Base-by-base conservation (phyloP, 2,113 vertebrate genomes). In the Ursus arctos region DNA sequence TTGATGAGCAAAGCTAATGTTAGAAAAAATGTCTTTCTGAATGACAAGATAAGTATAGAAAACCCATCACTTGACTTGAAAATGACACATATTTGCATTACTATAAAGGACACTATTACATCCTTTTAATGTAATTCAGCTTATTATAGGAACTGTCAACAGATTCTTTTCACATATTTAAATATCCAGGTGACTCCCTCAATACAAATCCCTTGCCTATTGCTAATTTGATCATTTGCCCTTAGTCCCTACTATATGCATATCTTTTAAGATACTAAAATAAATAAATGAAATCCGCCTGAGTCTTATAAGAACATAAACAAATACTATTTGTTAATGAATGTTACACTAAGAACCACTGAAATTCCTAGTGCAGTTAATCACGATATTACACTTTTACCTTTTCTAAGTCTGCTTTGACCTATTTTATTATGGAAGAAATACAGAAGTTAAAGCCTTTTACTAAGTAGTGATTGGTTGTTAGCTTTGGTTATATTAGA, bases 241-340 rank as follows among this genome's bases (percentile, higher is more conserved):
- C 47, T 92, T 55, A 47, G 74, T 94, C 95, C 71, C 97, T 69
- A 94, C 83, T 28, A 43, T 88, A 57, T 1, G 61, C n/a, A 92
- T 87, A 95, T 92, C 82, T 82, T 97, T 90, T 98, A 67, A 84
- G 96, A 97, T 83, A 96, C 95, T 97, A 43, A 94, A 92, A 94
- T 77, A 26, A 72, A 71, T 53, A 87, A 59, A 81, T 36, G 12
- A 81, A 91, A 79, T 67, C 21, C 14, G 61, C 83, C 53, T 61
- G n/a, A 80, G 61, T 88, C 69, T 40, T 57, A 1, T 33, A 69
- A 88, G 43, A 91, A 74, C 59, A 57, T 61, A 33, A 96, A 85
- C 61, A 28, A 90, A 49, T n/a, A 84, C 77, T n/a, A 87, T 49
- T 51, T 85, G 63, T 19, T 88, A 67, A 57, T 92, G 33, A 90